Base-by-base conservation (phyloP, 2,113 vertebrate genomes). In the Ictalurus furcatus region DNA sequence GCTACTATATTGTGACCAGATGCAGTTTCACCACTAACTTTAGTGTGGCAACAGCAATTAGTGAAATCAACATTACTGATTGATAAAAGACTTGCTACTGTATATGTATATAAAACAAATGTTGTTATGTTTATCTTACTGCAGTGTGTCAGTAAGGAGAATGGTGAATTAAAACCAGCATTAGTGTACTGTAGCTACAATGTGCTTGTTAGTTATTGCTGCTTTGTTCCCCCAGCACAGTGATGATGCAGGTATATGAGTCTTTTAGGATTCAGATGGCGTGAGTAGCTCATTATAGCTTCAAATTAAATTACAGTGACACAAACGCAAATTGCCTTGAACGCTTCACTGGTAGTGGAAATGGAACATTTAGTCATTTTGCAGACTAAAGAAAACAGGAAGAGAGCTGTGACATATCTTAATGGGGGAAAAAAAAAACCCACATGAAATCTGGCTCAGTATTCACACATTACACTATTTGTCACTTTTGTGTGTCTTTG, bases 191-290 rank as follows among this genome's bases (percentile, higher is more conserved):
- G 91, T 91, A 56, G 89, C 90, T 90, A 17, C 89, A 91, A 73
- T 85, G 86, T 91, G 90, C 90, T 90, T 92, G 89, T 89, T 90
- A 79, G 91, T 96, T 96, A 96, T 96, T 96, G 95, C 95, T 95
- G 93, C 93, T 90, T 52, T 34, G 78, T 93, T 89, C 91, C 73
- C 54, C 86, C 88, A 92, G 92, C 92, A 94, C 92, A 93, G 94
- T 94, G 93, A 93, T 65, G 74, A 63, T 84, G 81, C 59, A 63
- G 58, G 21, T 84, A 63, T 44, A 7, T 8, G 11, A 34, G 12
- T 63, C 14, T 59, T 63, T 34, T 25, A 83, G 58, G 54, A 23
- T 65, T 23, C 44, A 85, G 44, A 54, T 84, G 40, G 65, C 2
- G 16, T 54, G n/a, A 44, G 52, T 30, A 44, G 40, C 30, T 30